Conservation (phyloP, 2,888 invertebrate species). For the Leptothorax acervorum region DNA sequence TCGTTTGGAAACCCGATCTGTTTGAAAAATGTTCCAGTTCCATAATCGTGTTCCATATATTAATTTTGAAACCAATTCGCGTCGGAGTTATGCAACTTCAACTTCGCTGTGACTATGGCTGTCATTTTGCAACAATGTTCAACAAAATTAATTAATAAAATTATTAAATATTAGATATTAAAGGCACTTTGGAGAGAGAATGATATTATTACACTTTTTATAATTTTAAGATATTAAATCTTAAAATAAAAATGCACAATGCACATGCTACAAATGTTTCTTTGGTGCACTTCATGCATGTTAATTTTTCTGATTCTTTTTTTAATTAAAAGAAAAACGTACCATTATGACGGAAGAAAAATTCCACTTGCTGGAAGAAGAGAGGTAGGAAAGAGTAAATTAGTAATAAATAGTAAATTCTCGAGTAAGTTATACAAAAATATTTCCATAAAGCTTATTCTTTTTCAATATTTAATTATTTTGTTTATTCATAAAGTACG, state of each 20-base stretch:
- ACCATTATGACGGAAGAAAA: neutral
- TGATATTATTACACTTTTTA: neutral
- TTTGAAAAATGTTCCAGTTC: constrained; percentile 6
- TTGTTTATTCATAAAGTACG: neutral
- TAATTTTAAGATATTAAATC: neutral
- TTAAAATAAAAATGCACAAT: neutral
- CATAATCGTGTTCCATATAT: neutral
- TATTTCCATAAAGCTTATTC: neutral
- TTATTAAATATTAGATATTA: neutral
- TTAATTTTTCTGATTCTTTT: neutral
- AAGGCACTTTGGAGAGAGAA: neutral
- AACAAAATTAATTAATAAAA: neutral
- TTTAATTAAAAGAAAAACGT: neutral
- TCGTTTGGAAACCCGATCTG: constrained; percentile 20
- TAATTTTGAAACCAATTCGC: constrained; percentile 16
- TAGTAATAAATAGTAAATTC: neutral
- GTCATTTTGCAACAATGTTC: neutral
- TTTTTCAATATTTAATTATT: constrained; percentile 2
- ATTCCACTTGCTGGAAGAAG: neutral
- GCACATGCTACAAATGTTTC: neutral
- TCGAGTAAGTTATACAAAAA: neutral
- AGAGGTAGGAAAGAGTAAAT: neutral
- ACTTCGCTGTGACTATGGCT: neutral
- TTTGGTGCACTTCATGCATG: neutral
- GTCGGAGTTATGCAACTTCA: neutral